Percentiles rank a stretch among this genome's conserved stretches.
Conservation (phyloP, 2,888 invertebrate genomes). For the Serripes groenlandicus region DNA sequence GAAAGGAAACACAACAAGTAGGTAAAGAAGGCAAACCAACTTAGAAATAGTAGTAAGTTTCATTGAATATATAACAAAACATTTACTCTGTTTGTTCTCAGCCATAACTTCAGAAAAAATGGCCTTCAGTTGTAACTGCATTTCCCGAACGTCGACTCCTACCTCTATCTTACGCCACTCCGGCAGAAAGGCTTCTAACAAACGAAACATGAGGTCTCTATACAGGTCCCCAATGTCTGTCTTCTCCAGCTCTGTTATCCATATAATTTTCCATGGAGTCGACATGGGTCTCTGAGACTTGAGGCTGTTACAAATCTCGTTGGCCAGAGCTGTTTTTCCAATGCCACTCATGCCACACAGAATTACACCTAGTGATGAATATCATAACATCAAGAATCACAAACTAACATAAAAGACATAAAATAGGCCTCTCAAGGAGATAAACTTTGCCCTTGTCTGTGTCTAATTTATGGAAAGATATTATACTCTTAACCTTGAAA, state of each 20-base stretch:
- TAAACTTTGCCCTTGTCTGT: too few relatives aligned
- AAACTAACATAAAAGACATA: too few relatives aligned
- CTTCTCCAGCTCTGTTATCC: constrained; percentile 12
- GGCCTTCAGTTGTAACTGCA: background rate
- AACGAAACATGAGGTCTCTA: background rate
- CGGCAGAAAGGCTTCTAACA: background rate
- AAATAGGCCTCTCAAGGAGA: too few relatives aligned
- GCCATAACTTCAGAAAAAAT: background rate
- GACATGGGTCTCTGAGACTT: background rate
- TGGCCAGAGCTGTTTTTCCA: constrained; percentile 44
- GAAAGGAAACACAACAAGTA: too few relatives aligned
- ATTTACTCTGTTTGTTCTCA: background rate
- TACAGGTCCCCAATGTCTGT: constrained; percentile 18
- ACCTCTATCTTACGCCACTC: background rate
- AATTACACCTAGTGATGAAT: too few relatives aligned
- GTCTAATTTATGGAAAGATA: too few relatives aligned
- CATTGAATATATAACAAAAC: too few relatives aligned
- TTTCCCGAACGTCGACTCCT: background rate
- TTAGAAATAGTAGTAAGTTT: too few relatives aligned
- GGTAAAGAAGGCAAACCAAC: too few relatives aligned
- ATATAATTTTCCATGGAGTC: constrained; percentile 26
- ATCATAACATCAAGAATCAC: too few relatives aligned
- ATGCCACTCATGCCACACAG: constrained; percentile 43
- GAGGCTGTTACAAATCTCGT: constrained; percentile 26
- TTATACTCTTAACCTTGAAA: too few relatives aligned